A percentile compares a stretch with the other conserved stretches of the same genome.
phyloP scores from a whole-genome alignment of 1,140 invertebrate species.

The Drusus annulatus region DNA sequence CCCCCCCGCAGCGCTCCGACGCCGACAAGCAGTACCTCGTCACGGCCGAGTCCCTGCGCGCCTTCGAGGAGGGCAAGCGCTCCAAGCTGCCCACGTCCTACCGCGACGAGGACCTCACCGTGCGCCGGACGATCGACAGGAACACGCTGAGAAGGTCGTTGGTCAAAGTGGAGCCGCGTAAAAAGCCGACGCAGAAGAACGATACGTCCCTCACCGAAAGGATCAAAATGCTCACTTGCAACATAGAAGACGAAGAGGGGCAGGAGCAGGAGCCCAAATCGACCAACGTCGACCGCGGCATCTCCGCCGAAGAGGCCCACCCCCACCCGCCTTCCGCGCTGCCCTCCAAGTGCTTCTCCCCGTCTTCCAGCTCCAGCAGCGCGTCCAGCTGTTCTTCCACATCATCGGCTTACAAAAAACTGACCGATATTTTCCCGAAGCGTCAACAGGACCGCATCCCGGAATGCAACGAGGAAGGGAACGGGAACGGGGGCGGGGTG shows the following conservation, averaged over 20 bases:
- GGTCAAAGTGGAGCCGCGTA: constrained; percentile 75
- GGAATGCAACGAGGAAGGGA: constrained; percentile 64
- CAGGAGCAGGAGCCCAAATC: constrained; percentile 14
- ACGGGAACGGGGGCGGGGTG: constrained; percentile 64
- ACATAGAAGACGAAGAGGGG: constrained; percentile 75
- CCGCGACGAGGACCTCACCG: constrained; percentile 71
- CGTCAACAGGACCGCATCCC: constrained; percentile 67
- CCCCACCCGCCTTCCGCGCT: constrained; percentile 64
- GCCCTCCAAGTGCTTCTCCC: constrained; percentile 71
- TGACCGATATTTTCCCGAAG: constrained; percentile 77
- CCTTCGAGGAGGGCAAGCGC: constrained; percentile 78
- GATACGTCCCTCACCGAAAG: constrained; percentile 83
- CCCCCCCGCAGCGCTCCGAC: constrained; percentile 70
- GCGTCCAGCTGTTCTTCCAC: constrained; percentile 65
- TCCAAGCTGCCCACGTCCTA: constrained; percentile 69
- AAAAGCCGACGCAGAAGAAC: constrained; percentile 71
- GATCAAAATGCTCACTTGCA: constrained; percentile 85
- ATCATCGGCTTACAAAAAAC: constrained; percentile 78
- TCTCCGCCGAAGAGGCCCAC: constrained; percentile 60
- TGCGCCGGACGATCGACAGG: constrained; percentile 79
- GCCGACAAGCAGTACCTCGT: constrained; percentile 72
- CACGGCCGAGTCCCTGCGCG: constrained; percentile 76
- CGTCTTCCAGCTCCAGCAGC: constrained; percentile 68
- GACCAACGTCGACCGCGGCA: constrained; percentile 53
- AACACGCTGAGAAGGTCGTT: constrained; percentile 80